Conservation (phyloP, 2,797 vertebrate species). For the Botia almorhae region DNA sequence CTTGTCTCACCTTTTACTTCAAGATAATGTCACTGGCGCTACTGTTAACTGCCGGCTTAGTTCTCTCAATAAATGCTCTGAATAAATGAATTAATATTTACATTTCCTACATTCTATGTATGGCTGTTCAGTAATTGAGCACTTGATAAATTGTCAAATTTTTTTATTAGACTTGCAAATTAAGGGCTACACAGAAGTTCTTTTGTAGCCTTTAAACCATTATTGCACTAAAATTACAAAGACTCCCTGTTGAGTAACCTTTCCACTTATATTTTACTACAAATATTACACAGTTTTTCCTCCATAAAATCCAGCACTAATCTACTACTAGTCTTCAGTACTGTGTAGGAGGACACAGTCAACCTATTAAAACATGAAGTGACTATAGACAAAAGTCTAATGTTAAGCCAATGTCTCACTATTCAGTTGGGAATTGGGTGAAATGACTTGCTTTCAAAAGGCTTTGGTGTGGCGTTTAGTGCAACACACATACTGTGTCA, state of each 20-base stretch:
- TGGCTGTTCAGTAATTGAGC: slow-evolving; percentile 51
- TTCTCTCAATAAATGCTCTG: slow-evolving; percentile 33
- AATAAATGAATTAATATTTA: slow-evolving; percentile 49
- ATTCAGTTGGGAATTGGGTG: neutral
- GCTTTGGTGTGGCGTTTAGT: neutral
- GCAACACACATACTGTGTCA: slow-evolving; percentile 12
- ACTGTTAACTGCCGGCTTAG: slow-evolving; percentile 28
- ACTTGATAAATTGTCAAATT: slow-evolving; percentile 26
- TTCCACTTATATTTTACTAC: neutral
- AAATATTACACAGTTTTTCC: neutral
- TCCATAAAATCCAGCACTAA: neutral
- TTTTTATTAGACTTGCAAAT: slow-evolving; percentile 28
- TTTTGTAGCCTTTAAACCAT: slow-evolving; percentile 18
- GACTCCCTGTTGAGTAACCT: neutral
- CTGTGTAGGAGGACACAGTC: neutral
- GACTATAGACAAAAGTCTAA: neutral
- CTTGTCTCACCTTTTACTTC: slow-evolving; percentile 41
- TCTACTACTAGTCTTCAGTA: too few species aligned
- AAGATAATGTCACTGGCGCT: slow-evolving; percentile 33
- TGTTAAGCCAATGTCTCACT: neutral
- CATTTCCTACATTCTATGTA: slow-evolving; percentile 25
- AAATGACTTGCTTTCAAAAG: neutral
- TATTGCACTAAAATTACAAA: slow-evolving; percentile 12
- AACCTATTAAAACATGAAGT: too few species aligned
- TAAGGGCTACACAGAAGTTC: neutral